Evolutionary conservation across 2,797 vertebrate genomes (phyloP).

Genomic region (Rachycentron canadum): DNA sequence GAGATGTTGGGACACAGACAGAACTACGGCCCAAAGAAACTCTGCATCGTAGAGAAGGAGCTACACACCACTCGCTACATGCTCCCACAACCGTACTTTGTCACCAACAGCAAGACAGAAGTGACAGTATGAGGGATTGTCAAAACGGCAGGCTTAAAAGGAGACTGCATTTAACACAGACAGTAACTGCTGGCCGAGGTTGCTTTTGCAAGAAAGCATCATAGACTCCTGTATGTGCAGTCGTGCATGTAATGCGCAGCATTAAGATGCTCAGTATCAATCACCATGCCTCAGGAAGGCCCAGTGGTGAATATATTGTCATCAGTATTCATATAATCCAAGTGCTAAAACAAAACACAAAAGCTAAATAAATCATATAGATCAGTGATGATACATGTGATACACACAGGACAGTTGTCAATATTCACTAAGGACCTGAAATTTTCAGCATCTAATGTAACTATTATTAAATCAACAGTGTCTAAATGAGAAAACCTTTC

Average conservation of each 20-base stretch:
- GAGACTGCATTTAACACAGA: conserved; percentile 33
- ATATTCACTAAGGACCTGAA: conserved; percentile 41
- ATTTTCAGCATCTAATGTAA: conserved; percentile 17
- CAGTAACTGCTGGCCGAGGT: conserved; percentile 28
- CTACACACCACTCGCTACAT: conserved; percentile 89
- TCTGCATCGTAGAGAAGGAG: conserved; percentile 89
- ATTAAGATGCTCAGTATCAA: conserved; percentile 20
- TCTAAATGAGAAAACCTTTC: conserved; percentile 10
- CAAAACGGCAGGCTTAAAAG: conserved; percentile 21
- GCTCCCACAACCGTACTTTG: conserved; percentile 95
- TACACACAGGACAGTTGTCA: conserved; percentile 29
- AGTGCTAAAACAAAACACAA: conserved; percentile 41
- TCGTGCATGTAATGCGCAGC: conserved; percentile 51
- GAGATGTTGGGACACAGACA: conserved; percentile 90
- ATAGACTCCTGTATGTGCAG: conserved; percentile 46
- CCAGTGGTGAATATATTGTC: conserved; percentile 48
- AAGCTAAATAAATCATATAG: conserved; percentile 43
- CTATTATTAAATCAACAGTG: conserved; percentile 38
- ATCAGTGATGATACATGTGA: conserved; percentile 43
- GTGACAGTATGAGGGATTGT: conserved; percentile 91
- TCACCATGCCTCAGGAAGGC: conserved; percentile 25
- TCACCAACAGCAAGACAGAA: conserved; percentile 99
- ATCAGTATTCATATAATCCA: conserved; percentile 58
- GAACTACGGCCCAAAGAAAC: conserved; percentile 88
- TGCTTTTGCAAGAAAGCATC: conserved; percentile 40